Evolutionary conservation across 2,797 vertebrate genomes (phyloP), one percentile per base, ranked within the genome.

Genomic region (Heteromormyrus szaboi): DNA sequence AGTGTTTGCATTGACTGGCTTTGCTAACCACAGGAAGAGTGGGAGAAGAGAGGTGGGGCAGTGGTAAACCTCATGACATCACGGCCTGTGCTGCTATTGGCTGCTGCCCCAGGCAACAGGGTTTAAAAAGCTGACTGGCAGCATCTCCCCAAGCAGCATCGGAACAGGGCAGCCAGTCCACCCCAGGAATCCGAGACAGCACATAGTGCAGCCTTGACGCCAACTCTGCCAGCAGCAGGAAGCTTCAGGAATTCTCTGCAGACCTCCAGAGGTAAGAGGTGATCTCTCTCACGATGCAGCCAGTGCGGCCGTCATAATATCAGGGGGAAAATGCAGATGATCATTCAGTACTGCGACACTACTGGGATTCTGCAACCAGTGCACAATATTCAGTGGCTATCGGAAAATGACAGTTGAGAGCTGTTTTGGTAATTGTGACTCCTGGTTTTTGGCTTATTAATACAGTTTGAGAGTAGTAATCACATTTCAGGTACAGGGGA

Each of bases 1-100:
- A 90, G 90, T 93, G 91, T 93, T 93, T 93, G 92, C 91, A 92
- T 94, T 94, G 91, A 93, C 91, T 92, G 90, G 90, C 93, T 92
- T 90, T 93, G 92, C 89, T 92, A 93, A 94, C 95, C 96, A 95
- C 96, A 96, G 95, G 95, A 96, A 96, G 96, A 95, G 95, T 96
- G 96, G 96, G 95, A 95, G 95, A 93, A 91, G 86, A 94, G 94
- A 95, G 94, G 92, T 94, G 95, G 94, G 95, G 92, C 90, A 89
- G 95, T 25, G 95, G 95, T 96, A 95, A 95, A 95, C 94, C 93
- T 93, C 94, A 94, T 94, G 94, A 95, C 95, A 94, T 95, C 94
- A 95, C 92, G 89, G 44, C 81, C 92, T 89, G 44, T 0, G 0
- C 46, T 89, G 81, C 84, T 89, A 96, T 96, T 96, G 96, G 96